Evolutionary conservation across 2,888 invertebrate species (phyloP).

Genomic region (Apocheima hispidaria): DNA sequence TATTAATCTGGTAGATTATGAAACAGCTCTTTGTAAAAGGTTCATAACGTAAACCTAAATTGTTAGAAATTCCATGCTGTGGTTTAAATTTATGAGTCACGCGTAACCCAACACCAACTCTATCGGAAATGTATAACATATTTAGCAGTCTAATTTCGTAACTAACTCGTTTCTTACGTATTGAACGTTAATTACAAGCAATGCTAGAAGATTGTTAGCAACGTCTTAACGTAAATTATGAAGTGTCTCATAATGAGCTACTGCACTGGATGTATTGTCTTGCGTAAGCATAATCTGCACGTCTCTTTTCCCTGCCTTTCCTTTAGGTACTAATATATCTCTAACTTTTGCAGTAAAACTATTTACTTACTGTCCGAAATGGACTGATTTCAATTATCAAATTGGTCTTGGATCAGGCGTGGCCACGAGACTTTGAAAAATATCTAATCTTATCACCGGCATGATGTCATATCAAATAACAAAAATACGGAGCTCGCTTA

Average conservation of each 20-base stretch:
- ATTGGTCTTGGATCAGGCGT: constrained; percentile 56
- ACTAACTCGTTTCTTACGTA: constrained; percentile 32
- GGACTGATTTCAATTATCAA: constrained; percentile 39
- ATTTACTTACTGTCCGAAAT: constrained; percentile 1
- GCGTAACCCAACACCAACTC: constrained; percentile 27
- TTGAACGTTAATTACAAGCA: constrained; percentile 30
- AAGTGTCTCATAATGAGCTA: constrained; percentile 18
- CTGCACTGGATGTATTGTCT: constrained; percentile 7
- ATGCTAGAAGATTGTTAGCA: constrained; percentile 26
- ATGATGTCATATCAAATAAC: constrained; percentile 71
- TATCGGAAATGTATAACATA: constrained; percentile 32
- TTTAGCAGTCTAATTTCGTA: constrained; percentile 40
- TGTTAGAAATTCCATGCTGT: constrained; percentile 42
- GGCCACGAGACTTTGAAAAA: constrained; percentile 59
- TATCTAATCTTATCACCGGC: constrained; percentile 75
- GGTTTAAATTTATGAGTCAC: constrained; percentile 49
- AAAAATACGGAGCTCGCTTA: constrained; percentile 52
- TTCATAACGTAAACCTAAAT: constrained; percentile 43
- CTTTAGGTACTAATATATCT: neutral
- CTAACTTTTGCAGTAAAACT: neutral
- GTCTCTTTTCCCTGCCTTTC: neutral
- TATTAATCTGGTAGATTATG: constrained; percentile 16
- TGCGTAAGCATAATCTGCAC: constrained; percentile 9
- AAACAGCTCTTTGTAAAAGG: constrained; percentile 35
- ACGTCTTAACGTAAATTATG: constrained; percentile 22